Conservation (phyloP, 2,797 vertebrate species). For the Amniataba percoides region DNA sequence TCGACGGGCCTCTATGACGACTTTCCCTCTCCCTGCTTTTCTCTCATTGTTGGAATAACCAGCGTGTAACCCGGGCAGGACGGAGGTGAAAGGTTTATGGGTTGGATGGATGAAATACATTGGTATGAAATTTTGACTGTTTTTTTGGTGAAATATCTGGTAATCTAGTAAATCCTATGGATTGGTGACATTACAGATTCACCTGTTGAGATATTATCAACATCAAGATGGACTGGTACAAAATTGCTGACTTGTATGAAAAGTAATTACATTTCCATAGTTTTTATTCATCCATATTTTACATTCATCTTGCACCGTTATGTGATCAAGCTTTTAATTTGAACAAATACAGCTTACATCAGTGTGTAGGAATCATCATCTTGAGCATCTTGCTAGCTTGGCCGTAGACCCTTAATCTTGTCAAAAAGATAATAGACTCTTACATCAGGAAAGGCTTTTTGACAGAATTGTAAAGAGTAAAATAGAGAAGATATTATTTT, state of each 20-base stretch:
- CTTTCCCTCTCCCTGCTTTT: constrained; percentile 15
- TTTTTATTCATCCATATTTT: too few relatives aligned
- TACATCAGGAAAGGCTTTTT: not conserved
- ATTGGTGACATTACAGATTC: not conserved
- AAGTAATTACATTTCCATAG: too few relatives aligned
- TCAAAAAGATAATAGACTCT: not conserved
- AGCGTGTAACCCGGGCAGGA: not conserved
- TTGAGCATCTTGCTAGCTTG: not conserved
- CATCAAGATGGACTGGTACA: not conserved
- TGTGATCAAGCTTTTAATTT: not conserved
- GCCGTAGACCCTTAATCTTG: not conserved
- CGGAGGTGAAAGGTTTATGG: constrained; percentile 21
- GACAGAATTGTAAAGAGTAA: not conserved
- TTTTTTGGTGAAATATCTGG: too few relatives aligned
- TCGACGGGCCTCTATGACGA: not conserved
- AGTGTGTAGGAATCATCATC: not conserved
- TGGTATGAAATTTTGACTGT: too few relatives aligned
- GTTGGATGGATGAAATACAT: too few relatives aligned
- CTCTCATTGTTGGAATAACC: constrained; percentile 29
- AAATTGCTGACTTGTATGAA: not conserved
- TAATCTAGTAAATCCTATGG: too few relatives aligned
- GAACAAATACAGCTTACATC: not conserved
- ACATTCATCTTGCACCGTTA: not conserved
- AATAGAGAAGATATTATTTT: not conserved
- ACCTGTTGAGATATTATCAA: not conserved